Base-by-base conservation (phyloP, 2,888 invertebrate species). In the Fissipunctia ypsillon region DNA sequence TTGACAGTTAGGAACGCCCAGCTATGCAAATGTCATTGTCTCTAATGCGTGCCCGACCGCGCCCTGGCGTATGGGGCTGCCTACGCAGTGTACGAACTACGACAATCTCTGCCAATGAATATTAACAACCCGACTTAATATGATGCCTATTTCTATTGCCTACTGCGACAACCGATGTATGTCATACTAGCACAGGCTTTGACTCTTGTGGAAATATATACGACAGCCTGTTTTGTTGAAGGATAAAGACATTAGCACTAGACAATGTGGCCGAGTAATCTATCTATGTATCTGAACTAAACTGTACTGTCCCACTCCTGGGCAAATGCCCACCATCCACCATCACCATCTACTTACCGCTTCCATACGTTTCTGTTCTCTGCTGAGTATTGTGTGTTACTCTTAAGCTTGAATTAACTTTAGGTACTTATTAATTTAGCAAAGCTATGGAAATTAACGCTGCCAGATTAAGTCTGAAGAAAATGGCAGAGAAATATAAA, bases 1-100 rank as follows among this genome's bases (percentile, higher is more conserved):
- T 91, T 94, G 95, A 95, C 95, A 95, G 94, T 92, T 93, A 91
- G 94, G 87, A 91, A 93, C 95, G 95, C 95, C 95, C 94, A 87
- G 90, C 89, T 94, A 95, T 96, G 95, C 94, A 94, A 95, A 96
- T 95, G 91, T 92, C 94, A 95, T 96, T 95, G 95, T 96, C 93
- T 94, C 92, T 94, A 93, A 95, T 94, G 94, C 93, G 91, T 91
- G 93, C 90, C 86, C 91, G 88, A 89, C 92, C 92, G 92, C 93
- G 92, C 93, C 93, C 93, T 89, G 90, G 90, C 90, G 88, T 86
- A 88, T 89, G 89, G 87, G 84, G 89, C 89, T 89, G 92, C 95
- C 94, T 94, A 95, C 95, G 94, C 94, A 90, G 83, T 88, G 83
- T 84, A 85, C 73, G 75, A 87, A 86, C 85, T 86, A 88, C 88